Conservation (phyloP, 2,888 invertebrate species). For the Leucozona laternaria region DNA sequence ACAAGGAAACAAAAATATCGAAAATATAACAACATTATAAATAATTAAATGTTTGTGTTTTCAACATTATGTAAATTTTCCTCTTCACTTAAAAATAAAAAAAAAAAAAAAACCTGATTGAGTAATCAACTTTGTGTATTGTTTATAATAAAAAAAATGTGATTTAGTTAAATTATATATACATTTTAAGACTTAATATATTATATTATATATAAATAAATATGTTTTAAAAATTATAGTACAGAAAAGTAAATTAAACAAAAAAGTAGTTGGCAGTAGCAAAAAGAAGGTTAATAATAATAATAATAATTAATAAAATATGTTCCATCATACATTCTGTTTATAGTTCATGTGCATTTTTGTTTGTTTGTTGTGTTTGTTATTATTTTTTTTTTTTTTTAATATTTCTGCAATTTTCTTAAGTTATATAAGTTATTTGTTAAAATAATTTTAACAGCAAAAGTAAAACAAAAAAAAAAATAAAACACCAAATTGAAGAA, state of each 20-base stretch:
- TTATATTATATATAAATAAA: conserved; percentile 31
- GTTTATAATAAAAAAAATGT: conserved; percentile 73
- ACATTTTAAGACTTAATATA: conserved; percentile 73
- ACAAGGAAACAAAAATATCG: not conserved
- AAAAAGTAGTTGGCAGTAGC: conserved; percentile 50
- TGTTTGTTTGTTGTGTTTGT: conserved; percentile 51
- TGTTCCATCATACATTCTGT: conserved; percentile 70
- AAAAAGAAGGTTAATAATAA: conserved; percentile 48
- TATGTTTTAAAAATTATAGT: conserved; percentile 34
- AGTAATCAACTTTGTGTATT: conserved; percentile 70
- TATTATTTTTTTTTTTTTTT: conserved; percentile 41
- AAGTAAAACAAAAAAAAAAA: conserved; percentile 8
- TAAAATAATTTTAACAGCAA: conserved; percentile 45
- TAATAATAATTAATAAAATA: conserved; percentile 14
- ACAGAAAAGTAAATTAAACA: conserved; percentile 35
- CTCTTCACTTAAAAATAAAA: conserved; percentile 23
- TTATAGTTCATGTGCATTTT: conserved; percentile 73
- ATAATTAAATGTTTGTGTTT: conserved; percentile 16
- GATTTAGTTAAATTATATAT: conserved; percentile 76
- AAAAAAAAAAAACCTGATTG: conserved; percentile 59
- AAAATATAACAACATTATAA: not conserved
- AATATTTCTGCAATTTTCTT: conserved; percentile 41
- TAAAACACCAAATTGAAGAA: conserved; percentile 14
- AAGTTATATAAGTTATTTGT: conserved; percentile 52
- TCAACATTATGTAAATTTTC: conserved; percentile 32